Evolutionary conservation across 2,888 invertebrate species (phyloP).

Genomic region (Beris morrisii): DNA sequence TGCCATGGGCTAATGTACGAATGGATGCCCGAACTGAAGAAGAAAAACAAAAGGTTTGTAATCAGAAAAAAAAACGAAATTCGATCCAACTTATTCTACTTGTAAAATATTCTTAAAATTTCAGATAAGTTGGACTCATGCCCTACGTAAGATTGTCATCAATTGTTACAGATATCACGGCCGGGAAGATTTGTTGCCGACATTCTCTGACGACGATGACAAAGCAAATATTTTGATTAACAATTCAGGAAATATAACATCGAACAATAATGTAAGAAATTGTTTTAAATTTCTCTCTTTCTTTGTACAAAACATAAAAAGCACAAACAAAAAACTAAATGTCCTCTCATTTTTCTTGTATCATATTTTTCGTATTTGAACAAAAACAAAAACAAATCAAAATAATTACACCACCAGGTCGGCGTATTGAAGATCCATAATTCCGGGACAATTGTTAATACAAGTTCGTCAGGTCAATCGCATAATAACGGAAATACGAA

Average conservation of each 20-base stretch:
- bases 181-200: slow-evolving; percentile 90
- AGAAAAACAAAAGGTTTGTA: slow-evolving; percentile 88
- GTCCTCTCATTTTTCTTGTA: slow-evolving; percentile 4
- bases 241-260: slow-evolving; percentile 59
- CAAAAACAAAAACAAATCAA: slow-evolving; percentile 8
- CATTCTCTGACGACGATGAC: slow-evolving; percentile 90
- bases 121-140: slow-evolving; percentile 98
- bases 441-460: slow-evolving; percentile 48
- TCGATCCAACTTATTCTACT: not conserved
- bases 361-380: not conserved
- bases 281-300: slow-evolving; percentile 18
- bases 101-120: slow-evolving; percentile 40
- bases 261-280: slow-evolving; percentile 42
- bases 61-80: not conserved
- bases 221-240: slow-evolving; percentile 68
- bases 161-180: slow-evolving; percentile 99
- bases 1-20: slow-evolving; percentile 97
- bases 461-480: slow-evolving; percentile 44
- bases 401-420: slow-evolving; percentile 45
- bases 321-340: not conserved
- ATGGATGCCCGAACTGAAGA: slow-evolving; percentile 96
- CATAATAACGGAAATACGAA: slow-evolving; percentile 54
- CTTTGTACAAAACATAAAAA: not conserved
- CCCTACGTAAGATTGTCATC: slow-evolving; percentile 92
- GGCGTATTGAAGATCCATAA: slow-evolving; percentile 56